These are phyloP conservation scores for Phaedon cochleariae DNA, from an alignment of 2,888 invertebrate species.

Conservation along the genomic window DNA sequence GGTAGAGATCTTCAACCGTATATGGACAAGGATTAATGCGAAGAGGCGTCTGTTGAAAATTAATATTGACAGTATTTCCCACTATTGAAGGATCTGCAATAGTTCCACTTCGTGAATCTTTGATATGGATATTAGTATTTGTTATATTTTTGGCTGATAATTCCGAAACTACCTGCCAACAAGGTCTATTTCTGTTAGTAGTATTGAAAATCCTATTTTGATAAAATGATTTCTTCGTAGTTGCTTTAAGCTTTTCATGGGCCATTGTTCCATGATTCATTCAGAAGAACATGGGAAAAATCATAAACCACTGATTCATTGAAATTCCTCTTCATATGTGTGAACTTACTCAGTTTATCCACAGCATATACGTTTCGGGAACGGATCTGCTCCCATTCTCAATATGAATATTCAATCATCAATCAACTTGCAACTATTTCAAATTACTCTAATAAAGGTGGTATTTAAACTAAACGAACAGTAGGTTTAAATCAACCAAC, in stretches of 20 bases:
- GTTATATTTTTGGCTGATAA: background rate
- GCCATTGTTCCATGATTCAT: background rate
- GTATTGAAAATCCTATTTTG: slow-evolving; percentile 1
- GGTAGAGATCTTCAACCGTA: slow-evolving; percentile 1
- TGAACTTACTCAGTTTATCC: no score
- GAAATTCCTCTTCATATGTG: no score
- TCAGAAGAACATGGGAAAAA: no score
- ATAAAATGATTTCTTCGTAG: background rate
- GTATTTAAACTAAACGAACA: no score
- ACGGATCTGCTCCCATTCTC: no score
- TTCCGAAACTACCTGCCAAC: slow-evolving; percentile 1
- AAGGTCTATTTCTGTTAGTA: slow-evolving; percentile 4
- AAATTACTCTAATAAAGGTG: no score
- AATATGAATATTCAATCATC: no score
- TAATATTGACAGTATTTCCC: background rate
- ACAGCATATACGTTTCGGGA: no score
- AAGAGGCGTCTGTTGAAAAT: background rate
- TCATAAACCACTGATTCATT: no score
- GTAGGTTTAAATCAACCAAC: no score
- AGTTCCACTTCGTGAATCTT: background rate
- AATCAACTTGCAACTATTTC: no score
- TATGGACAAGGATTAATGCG: background rate
- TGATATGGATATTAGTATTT: slow-evolving; percentile 1
- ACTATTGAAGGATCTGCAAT: background rate
- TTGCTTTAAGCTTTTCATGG: background rate